Evolutionary conservation across 2,797 vertebrate species (phyloP).

Genomic region (Rhabdophis nuchalis): DNA sequence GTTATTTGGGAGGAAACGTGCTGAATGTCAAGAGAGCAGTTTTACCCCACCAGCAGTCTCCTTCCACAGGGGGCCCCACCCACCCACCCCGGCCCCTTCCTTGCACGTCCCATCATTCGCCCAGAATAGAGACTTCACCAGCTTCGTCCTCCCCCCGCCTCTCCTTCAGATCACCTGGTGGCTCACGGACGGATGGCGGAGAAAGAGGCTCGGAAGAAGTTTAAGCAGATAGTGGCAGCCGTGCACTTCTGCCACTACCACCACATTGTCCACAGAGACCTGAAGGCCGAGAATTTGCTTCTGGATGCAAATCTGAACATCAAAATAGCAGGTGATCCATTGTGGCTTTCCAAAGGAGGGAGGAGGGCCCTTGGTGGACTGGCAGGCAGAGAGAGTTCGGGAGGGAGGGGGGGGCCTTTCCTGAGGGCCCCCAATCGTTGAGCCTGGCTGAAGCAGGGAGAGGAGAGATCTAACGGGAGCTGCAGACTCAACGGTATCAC

Average conservation of each 20-base stretch:
- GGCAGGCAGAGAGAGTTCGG: too few relatives aligned
- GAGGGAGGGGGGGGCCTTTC: neutral
- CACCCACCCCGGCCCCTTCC: neutral
- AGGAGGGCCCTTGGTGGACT: too few relatives aligned
- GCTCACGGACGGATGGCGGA: slow-evolving; percentile 97
- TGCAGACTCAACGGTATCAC: neutral
- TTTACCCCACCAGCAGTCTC: neutral
- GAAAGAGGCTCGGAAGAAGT: slow-evolving; percentile 94
- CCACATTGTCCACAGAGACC: slow-evolving; percentile 94
- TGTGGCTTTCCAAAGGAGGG: too few relatives aligned
- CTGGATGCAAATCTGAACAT: slow-evolving; percentile 98
- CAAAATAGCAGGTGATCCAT: slow-evolving; percentile 89
- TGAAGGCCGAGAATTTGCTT: slow-evolving; percentile 97
- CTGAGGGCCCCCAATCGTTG: neutral
- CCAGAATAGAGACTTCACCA: fast-evolving
- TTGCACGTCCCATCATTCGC: neutral
- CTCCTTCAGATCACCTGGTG: slow-evolving; percentile 87
- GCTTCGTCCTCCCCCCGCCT: neutral
- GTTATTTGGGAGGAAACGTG: neutral
- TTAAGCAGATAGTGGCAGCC: slow-evolving; percentile 95
- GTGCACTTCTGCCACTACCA: slow-evolving; percentile 97
- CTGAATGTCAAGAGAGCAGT: too few relatives aligned
- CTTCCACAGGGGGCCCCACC: neutral
- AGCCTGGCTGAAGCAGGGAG: neutral
- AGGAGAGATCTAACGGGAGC: neutral